Conservation (phyloP, 2,888 invertebrate genomes). For the Polia nebulosa region DNA sequence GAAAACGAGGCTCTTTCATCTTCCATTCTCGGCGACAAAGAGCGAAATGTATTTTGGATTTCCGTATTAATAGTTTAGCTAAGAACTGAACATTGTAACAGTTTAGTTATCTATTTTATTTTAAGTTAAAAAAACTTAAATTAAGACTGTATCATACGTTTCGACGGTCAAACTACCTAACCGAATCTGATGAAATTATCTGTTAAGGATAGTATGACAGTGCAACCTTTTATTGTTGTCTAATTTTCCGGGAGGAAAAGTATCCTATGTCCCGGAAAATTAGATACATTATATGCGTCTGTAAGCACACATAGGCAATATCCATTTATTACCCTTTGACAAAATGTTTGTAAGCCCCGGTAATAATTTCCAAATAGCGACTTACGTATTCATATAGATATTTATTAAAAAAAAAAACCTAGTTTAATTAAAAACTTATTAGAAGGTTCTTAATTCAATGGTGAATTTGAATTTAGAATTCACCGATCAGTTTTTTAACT, state of each 20-base stretch:
- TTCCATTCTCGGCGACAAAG: constrained; percentile 31
- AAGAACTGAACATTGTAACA: not conserved
- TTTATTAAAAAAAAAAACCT: too few species aligned
- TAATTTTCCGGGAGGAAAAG: constrained; percentile 14
- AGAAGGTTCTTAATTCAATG: too few species aligned
- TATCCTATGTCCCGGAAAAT: constrained; percentile 24
- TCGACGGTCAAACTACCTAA: not conserved
- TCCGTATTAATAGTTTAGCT: not conserved
- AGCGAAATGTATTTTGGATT: constrained; percentile 29
- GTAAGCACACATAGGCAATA: constrained; percentile 1
- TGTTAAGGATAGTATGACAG: constrained; percentile 1
- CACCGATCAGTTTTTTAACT: too few species aligned
- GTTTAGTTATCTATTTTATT: too few species aligned
- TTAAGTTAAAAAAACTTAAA: too few species aligned
- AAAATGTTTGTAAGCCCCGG: not conserved
- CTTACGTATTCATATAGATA: not conserved
- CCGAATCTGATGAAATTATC: constrained; percentile 12
- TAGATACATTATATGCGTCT: not conserved
- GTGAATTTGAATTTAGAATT: too few species aligned
- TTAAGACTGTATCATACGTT: not conserved
- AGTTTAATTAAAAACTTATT: too few species aligned
- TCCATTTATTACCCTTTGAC: not conserved
- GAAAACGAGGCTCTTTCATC: constrained; percentile 41
- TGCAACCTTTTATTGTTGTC: constrained; percentile 5
- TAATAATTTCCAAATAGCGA: not conserved